Base-by-base conservation (phyloP, 2,888 invertebrate species). In the Actias luna region DNA sequence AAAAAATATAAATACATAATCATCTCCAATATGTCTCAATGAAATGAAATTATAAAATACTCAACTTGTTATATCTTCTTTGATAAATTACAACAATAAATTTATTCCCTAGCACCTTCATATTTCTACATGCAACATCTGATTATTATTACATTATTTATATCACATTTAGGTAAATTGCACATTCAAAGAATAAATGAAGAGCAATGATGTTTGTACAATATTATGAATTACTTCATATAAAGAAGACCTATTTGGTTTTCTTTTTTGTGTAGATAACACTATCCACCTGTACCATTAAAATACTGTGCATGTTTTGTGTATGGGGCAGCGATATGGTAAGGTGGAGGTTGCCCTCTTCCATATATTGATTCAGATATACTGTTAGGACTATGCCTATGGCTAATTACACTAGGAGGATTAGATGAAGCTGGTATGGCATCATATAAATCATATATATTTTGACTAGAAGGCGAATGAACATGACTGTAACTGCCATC, bases 291-390 rank as follows among this genome's bases (percentile, higher is more conserved):
- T 58, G 91, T 89, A 60, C 92, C 92, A 78, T 93, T 93, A 74
- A 95, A 95, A 77, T 94, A 94, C 79, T 94, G 94, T 69, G 96
- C 96, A 78, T 96, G 96, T 92, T 96, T 96, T 16, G 97, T 97
- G 78, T 95, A 96, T 3, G 95, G 95, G 29, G 97, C 96, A 33
- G 97, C 97, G 77, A 97, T 96, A 76, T 97, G 96, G 87, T 97
- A 97, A 0, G 97, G 97, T 1, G 97, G 97, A 18, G 97, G 97
- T 75, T 94, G 92, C 58, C 87, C 88, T 66, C 93, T 80, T 50
- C 80, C 79, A 66, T 91, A 89, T 60, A 85, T 80, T 61, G 87
- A 80, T 68, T 89, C 88, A 35, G 90, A 80, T 71, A 83, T 69
- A 60, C 85, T 85, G 72, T 83, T 87, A 36, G 91, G 89, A 71